Evolutionary conservation across 2,888 invertebrate genomes (phyloP), one percentile per base, ranked within the genome.

Genomic region (Hyles lineata): DNA sequence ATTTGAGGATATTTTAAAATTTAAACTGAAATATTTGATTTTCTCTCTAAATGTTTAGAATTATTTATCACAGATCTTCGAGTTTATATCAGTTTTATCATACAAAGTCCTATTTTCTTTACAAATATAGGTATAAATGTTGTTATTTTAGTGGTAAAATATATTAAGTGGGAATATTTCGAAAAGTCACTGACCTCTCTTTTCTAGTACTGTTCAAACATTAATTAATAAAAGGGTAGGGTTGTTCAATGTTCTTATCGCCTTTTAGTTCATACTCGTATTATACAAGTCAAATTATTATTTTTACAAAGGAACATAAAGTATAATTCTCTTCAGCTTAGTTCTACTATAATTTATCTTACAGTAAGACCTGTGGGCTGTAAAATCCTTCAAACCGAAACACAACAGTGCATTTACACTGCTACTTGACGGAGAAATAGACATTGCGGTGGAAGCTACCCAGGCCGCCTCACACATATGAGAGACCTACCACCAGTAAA

Each of bases 21-120:
- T 32, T n/a, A 55, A 62, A 29, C 25, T 25, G 29, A 17, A 29
- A n/a, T 19, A 19, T 62, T 62, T 6, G 6, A 15, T 2, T 17
- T 25, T 29, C 15, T 5, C 3, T 32, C 19, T n/a, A 6, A 35
- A n/a, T 35, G n/a, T 9, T 15, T 35, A 8, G 9, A 63, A 35
- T 32, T n/a, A n/a, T 63, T 62, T 32, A 62, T 62, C 62, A 29
- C 17, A 8, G 5, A 32, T 62, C 62, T 63, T n/a, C n/a, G n/a
- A 19, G 9, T 23, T 19, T 32, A 69, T 52, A n/a, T 69, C 15
- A 23, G 17, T 25, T 69, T 23, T 1, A 15, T 25, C 2, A 7
- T 15, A n/a, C 5, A 32, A 55, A 55, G n/a, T n/a, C n/a, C 5
- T 19, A 17, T n/a, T 55, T n/a, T n/a, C 19, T n/a, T n/a, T 55